Evolutionary conservation across 2,888 invertebrate genomes (phyloP).

Genomic region (Leptopterna dolabrata): DNA sequence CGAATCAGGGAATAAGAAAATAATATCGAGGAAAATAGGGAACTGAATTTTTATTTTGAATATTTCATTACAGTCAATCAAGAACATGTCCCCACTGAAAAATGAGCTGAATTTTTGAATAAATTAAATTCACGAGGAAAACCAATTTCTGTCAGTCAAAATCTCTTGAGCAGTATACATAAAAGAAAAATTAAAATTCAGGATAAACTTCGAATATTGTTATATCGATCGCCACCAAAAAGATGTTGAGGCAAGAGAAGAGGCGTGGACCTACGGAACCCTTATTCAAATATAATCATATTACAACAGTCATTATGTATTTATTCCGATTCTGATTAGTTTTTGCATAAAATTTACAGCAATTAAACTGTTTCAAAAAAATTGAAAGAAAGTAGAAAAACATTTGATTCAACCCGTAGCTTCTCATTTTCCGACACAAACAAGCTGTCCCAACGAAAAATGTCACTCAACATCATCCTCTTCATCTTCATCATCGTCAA

Average conservation of each 20-base stretch:
- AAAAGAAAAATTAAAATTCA: not conserved
- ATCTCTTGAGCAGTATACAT: constrained; percentile 1
- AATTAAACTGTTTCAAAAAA: constrained; percentile 4
- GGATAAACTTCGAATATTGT: not conserved
- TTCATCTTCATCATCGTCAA: constrained; percentile 63
- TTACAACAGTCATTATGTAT: constrained; percentile 43
- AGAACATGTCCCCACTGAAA: not conserved
- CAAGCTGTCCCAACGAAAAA: constrained; percentile 27
- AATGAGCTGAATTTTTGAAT: not conserved
- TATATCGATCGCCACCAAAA: not conserved
- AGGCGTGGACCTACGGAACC: constrained; percentile 44
- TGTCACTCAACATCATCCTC: constrained; percentile 52
- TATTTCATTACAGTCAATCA: not conserved
- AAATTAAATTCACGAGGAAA: not conserved
- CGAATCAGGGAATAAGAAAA: not conserved
- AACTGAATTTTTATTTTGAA: not conserved
- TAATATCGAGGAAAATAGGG: not conserved
- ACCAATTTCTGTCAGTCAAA: not conserved
- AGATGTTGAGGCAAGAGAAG: constrained; percentile 32
- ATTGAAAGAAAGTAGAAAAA: constrained; percentile 40
- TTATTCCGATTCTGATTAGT: constrained; percentile 23
- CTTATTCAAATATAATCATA: constrained; percentile 16
- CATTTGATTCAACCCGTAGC: constrained; percentile 52
- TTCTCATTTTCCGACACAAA: constrained; percentile 40
- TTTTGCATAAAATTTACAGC: constrained; percentile 37